Conservation (phyloP, 2,797 vertebrate species). For the Coregonus suidteri region DNA sequence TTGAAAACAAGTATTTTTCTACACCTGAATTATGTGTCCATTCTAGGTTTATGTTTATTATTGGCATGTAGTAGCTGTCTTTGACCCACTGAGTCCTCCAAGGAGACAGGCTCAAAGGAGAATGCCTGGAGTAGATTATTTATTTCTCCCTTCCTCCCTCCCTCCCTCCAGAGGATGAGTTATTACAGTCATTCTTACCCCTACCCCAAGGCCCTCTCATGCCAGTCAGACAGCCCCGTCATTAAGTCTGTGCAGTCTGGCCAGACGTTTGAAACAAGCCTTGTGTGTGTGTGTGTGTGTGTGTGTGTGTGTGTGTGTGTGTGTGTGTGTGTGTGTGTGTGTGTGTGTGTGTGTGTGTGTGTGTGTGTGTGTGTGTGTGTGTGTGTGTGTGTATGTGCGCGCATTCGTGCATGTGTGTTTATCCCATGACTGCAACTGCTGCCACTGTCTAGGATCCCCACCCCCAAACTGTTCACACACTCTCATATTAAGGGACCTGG, state of each 20-base stretch:
- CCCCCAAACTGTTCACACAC: constrained; percentile 32
- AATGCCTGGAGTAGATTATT: constrained; percentile 50
- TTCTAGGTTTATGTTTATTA: not conserved
- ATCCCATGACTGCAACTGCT: constrained; percentile 23
- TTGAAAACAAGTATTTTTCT: no score
- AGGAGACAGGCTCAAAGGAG: constrained; percentile 56
- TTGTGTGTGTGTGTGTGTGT: constrained; percentile 23
- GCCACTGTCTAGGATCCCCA: constrained; percentile 21
- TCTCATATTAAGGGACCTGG: constrained; percentile 21
- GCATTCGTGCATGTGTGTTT: not conserved
- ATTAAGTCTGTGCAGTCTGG: constrained; percentile 41
- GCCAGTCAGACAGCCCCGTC: constrained; percentile 43
- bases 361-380: constrained; percentile 27
- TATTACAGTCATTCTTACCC: constrained; percentile 36
- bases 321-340: not conserved
- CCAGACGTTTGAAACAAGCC: constrained; percentile 28
- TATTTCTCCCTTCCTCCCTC: constrained; percentile 17
- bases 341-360: constrained; percentile 6
- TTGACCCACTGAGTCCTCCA: not conserved
- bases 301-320: not conserved
- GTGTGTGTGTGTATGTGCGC: not conserved
- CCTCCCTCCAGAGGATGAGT: constrained; percentile 49
- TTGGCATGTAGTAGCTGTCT: not conserved
- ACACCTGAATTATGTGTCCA: not conserved
- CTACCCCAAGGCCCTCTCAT: constrained; percentile 45